These are phyloP conservation scores for Epinephelus malabaricus DNA, from an alignment of 2,797 vertebrate genomes.

Conservation along the genomic window DNA sequence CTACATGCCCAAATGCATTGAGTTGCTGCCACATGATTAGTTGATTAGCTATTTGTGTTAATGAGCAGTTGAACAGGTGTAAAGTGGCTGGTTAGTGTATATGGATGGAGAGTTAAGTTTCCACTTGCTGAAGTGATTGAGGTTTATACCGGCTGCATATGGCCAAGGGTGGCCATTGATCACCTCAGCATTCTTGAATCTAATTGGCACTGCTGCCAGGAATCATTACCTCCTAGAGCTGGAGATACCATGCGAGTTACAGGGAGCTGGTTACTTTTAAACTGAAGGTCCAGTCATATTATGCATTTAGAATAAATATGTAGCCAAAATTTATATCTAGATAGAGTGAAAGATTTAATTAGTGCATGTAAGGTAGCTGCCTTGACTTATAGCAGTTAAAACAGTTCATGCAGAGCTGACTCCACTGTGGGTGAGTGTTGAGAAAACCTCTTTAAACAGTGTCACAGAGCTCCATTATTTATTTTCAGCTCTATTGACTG, in stretches of 20 bases:
- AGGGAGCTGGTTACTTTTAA: neutral
- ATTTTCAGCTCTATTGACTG: constrained; percentile 41
- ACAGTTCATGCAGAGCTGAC: neutral
- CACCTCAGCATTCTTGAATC: neutral
- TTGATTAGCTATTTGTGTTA: too few species aligned
- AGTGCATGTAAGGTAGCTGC: neutral
- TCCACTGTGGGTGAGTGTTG: neutral
- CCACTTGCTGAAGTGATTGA: neutral
- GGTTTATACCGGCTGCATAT: constrained; percentile 1
- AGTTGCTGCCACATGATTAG: too few species aligned
- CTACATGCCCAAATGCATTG: too few species aligned
- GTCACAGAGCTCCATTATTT: constrained; percentile 32
- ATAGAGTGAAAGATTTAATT: neutral
- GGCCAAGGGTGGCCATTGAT: neutral
- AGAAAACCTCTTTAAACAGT: constrained; percentile 26
- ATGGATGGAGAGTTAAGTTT: neutral
- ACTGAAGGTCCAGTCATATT: neutral
- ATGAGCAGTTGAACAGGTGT: too few species aligned
- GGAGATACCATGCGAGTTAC: neutral
- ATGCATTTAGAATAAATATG: neutral
- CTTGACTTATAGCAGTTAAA: neutral
- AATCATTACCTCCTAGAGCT: neutral
- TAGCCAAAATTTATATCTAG: neutral
- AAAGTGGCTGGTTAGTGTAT: neutral
- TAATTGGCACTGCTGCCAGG: constrained; percentile 8